Base-by-base conservation (phyloP, 2,113 vertebrate species). In the Apaloderma vittatum region DNA sequence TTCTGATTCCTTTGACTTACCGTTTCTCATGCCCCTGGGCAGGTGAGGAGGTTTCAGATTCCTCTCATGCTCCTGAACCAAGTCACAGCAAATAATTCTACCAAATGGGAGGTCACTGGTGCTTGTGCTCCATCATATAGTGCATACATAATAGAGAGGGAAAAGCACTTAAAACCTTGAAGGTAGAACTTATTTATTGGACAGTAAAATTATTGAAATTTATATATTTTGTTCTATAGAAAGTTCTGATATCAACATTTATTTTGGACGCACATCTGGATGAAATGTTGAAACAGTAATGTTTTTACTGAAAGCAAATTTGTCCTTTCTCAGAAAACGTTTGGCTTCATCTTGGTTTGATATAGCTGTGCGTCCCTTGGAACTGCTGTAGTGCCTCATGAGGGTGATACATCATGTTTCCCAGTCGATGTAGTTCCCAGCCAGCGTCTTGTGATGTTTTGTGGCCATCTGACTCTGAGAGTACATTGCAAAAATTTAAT, bases 351-450 rank as follows among this genome's bases (percentile, higher is more conserved):
- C 61, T 57, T 89, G 30, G 61, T 86, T 95, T 7, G 20, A 46
- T 93, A 30, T 67, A 88, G n/a, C 58, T 52, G 19, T 36, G 63
- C 0, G 4, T 74, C 88, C 83, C 79, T 63, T 95, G 84, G 89
- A 96, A 14, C 62, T 62, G 54, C 70, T 51, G 66, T 2, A 1
- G 15, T 72, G 83, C 88, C 91, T 94, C 94, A 57, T 8, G 92
- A 92, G 96, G 71, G 91, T 87, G 93, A 94, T 95, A 95, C 70
- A 94, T 96, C 92, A 95, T 72, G 6, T 61, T 80, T 65, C 88
- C 81, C 3, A 1, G 62, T 29, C 9, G 0, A 83, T 9, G 3
- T 72, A 94, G 91, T 95, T 97, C 91, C 94, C 93, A 96, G 91
- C 77, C 70, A 95, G 74, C 0, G 0, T 58, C 49, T 87, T 96